Evolutionary conservation across 2,797 vertebrate genomes (phyloP).

Genomic region (Acanthornis magna): DNA sequence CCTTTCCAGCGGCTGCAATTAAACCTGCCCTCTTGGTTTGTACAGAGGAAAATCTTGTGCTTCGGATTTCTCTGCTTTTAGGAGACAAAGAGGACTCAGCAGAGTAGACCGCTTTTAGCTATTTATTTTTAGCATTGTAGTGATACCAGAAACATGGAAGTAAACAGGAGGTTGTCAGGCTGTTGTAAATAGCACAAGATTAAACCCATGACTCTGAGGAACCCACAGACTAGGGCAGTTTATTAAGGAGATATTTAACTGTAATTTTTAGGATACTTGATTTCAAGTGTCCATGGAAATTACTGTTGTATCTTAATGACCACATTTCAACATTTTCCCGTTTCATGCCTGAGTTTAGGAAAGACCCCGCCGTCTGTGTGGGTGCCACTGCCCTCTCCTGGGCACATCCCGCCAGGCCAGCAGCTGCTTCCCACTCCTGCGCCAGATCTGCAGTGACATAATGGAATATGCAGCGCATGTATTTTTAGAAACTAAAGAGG

Average conservation of each 20-base stretch:
- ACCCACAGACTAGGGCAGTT: constrained; percentile 17
- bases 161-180: constrained; percentile 77
- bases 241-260: constrained; percentile 20
- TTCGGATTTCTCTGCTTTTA: constrained; percentile 42
- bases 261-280: constrained; percentile 60
- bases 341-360: not conserved
- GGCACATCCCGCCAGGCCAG: not conserved
- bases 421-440: not conserved
- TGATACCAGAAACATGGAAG: constrained; percentile 75
- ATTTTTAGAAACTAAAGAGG: not conserved
- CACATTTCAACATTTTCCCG: constrained; percentile 51
- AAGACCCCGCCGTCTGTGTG: not conserved
- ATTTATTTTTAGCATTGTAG: constrained; percentile 76
- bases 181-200: constrained; percentile 72
- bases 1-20: not conserved
- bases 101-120: constrained; percentile 70
- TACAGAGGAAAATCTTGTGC: constrained; percentile 29
- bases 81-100: constrained; percentile 68
- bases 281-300: constrained; percentile 69
- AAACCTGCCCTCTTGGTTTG: constrained; percentile 25
- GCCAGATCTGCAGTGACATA: not conserved
- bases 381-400: constrained; percentile 76
- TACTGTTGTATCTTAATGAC: constrained; percentile 56
- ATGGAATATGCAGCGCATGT: fast-evolving
- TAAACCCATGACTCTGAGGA: constrained; percentile 64